Conservation (phyloP, 2,797 vertebrate species). For the Hippopotamyrus pictus region DNA sequence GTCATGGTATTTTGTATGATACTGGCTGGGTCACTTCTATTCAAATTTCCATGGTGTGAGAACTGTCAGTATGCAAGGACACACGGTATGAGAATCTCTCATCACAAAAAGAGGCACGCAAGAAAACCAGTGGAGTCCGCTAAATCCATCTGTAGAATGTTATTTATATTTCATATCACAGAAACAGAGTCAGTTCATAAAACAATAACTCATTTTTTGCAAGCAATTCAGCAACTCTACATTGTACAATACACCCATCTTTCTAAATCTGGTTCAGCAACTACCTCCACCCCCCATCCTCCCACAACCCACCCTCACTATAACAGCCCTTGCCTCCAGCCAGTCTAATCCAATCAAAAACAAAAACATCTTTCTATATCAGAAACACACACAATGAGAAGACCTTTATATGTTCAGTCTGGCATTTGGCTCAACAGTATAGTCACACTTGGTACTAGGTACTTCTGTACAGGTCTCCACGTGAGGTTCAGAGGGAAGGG, state of each 20-base stretch:
- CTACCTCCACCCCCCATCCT: slow-evolving; percentile 48
- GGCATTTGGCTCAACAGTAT: slow-evolving; percentile 10
- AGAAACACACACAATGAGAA: slow-evolving; percentile 16
- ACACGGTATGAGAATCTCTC: background rate
- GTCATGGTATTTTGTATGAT: background rate
- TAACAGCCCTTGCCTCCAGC: slow-evolving; percentile 40
- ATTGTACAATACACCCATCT: slow-evolving; percentile 68
- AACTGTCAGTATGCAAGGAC: background rate
- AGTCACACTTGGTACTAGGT: slow-evolving; percentile 1
- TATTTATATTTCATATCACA: slow-evolving; percentile 63
- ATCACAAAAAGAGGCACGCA: slow-evolving; percentile 33
- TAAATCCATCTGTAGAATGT: slow-evolving; percentile 63
- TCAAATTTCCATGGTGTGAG: background rate
- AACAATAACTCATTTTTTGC: slow-evolving; percentile 66
- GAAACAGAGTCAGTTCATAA: slow-evolving; percentile 71
- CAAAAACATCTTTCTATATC: slow-evolving; percentile 8
- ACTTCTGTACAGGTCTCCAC: slow-evolving; percentile 13
- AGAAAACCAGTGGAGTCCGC: slow-evolving; percentile 39
- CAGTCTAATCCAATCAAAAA: slow-evolving; percentile 1
- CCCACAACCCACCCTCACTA: slow-evolving; percentile 52
- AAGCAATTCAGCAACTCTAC: slow-evolving; percentile 69
- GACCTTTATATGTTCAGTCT: slow-evolving; percentile 13
- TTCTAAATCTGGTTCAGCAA: slow-evolving; percentile 64
- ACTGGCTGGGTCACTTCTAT: background rate
- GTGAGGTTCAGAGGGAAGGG: background rate